phyloP scores from a whole-genome alignment of 2,888 invertebrate species.

The Marasmarcha lunaedactyla region DNA sequence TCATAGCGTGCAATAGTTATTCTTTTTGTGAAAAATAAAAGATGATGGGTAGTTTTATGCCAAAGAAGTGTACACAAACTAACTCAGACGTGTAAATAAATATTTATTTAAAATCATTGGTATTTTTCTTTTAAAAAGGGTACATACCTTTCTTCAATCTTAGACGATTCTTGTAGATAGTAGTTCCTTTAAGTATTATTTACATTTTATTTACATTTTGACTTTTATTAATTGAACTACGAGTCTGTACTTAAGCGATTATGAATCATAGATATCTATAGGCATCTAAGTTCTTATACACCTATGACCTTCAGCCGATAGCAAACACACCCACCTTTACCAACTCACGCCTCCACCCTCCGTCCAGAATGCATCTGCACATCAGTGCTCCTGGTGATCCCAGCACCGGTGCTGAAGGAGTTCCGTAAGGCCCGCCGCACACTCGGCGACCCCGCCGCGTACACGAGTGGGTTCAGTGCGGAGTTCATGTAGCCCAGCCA shows the following conservation, averaged over 20 bases:
- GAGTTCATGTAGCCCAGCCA: slow-evolving; percentile 80
- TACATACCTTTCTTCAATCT: too few relatives aligned
- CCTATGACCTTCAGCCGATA: too few relatives aligned
- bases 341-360: slow-evolving; percentile 8
- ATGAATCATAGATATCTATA: too few relatives aligned
- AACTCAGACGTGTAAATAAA: slow-evolving; percentile 50
- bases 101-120: slow-evolving; percentile 37
- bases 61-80: slow-evolving; percentile 59
- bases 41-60: slow-evolving; percentile 54
- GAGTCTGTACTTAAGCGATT: too few relatives aligned
- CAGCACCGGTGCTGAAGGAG: slow-evolving; percentile 22
- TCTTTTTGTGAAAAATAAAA: slow-evolving; percentile 21
- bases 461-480: slow-evolving; percentile 76
- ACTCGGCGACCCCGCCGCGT: slow-evolving; percentile 66
- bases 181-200: too few relatives aligned
- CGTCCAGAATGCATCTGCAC: slow-evolving; percentile 21
- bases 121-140: slow-evolving; percentile 18
- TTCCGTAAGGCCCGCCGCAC: slow-evolving; percentile 38
- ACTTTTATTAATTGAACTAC: too few relatives aligned
- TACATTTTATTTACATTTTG: too few relatives aligned
- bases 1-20: slow-evolving; percentile 53
- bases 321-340: too few relatives aligned
- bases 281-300: too few relatives aligned
- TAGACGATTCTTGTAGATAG: too few relatives aligned
- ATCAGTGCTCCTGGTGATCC: slow-evolving; percentile 22